Conservation (phyloP, 2,113 vertebrate genomes). For the Phodopus roborovskii region DNA sequence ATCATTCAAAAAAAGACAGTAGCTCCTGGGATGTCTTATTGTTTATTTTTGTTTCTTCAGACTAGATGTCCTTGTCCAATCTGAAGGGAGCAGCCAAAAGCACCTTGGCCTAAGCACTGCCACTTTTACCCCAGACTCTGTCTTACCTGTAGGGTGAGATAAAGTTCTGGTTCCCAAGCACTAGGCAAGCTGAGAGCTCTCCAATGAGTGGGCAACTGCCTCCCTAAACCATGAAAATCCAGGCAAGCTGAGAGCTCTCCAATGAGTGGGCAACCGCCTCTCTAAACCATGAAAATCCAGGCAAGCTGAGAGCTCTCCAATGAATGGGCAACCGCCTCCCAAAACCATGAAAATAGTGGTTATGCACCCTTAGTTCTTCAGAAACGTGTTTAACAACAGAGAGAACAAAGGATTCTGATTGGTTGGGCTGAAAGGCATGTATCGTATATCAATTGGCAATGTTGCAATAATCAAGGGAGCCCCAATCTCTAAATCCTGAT, state of each 20-base stretch:
- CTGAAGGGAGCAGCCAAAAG: not conserved
- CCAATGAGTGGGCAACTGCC: not conserved
- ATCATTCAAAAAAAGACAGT: not conserved
- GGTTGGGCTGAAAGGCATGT: not conserved
- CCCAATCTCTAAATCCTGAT: not conserved
- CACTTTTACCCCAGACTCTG: not conserved
- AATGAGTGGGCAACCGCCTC: not conserved
- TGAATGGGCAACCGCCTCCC: not conserved
- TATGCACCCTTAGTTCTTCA: not conserved
- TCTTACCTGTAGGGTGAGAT: not conserved
- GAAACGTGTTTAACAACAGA: not conserved
- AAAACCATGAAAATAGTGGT: not conserved
- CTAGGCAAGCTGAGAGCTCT: not conserved
- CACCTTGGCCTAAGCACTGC: not conserved
- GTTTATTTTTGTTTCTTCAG: not conserved
- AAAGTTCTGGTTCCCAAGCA: not conserved
- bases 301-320: not conserved
- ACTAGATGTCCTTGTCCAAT: not conserved
- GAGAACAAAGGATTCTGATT: not conserved
- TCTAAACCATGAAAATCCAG: not conserved
- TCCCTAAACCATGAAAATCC: not conserved
- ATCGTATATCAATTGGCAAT: not conserved
- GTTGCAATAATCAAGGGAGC: not conserved
- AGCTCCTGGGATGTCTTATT: not conserved
- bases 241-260: not conserved